These are phyloP conservation scores for Ophthalmolycus amberensis DNA, from an alignment of 2,113 vertebrate genomes.

Conservation along the genomic window DNA sequence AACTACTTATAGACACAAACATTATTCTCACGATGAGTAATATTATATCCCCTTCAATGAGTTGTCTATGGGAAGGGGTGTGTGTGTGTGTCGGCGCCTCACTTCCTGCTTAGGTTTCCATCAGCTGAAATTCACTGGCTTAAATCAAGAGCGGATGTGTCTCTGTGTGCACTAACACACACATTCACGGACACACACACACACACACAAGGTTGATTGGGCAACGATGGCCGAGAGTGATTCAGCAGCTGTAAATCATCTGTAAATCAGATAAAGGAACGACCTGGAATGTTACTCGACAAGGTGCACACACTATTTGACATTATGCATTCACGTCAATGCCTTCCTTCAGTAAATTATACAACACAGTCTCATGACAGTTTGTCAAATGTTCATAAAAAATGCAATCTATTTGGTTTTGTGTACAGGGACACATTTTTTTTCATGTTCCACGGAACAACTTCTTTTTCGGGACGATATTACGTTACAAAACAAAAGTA, in stretches of 20 bases:
- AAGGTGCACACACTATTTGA: background rate
- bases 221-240: conserved; percentile 18
- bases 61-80: conserved; percentile 1
- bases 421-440: background rate
- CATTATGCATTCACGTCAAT: background rate
- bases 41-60: conserved; percentile 4
- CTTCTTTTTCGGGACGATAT: no score
- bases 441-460: background rate
- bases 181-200: background rate
- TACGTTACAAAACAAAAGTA: background rate
- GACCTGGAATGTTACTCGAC: background rate
- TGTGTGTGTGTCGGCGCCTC: conserved; percentile 30
- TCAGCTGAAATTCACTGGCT: conserved; percentile 52
- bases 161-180: background rate
- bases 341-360: background rate
- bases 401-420: background rate
- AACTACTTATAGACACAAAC: background rate
- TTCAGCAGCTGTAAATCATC: conserved; percentile 11
- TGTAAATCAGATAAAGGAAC: conserved; percentile 14
- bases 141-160: conserved; percentile 29
- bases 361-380: background rate
- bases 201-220: conserved; percentile 37
- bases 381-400: background rate
- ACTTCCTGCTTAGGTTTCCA: conserved; percentile 62
- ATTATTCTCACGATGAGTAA: background rate